Conservation (phyloP, 2,113 vertebrate genomes). For the Crotalus helleri region DNA sequence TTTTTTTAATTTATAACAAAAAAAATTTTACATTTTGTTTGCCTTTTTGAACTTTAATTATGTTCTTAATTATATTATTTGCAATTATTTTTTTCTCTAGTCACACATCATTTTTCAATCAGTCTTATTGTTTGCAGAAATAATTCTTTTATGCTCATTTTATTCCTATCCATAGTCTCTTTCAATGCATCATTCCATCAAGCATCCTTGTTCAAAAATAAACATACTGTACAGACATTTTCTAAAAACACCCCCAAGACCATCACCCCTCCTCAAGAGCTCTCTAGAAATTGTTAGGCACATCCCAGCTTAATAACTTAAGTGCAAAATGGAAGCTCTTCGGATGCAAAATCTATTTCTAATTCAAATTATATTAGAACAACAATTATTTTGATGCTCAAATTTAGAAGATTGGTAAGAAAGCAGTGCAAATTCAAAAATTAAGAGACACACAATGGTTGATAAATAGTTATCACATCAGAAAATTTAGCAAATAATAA, state of each 20-base stretch:
- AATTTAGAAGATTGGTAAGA: not conserved
- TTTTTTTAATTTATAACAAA: not conserved
- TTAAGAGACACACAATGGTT: not conserved
- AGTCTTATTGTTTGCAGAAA: not conserved
- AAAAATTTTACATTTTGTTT: not conserved
- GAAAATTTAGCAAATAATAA: not conserved
- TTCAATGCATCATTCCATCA: not conserved
- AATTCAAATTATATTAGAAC: not conserved
- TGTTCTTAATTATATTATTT: not conserved
- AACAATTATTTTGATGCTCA: not conserved
- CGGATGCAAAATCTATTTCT: not conserved
- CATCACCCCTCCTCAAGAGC: not conserved
- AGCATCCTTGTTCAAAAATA: not conserved
- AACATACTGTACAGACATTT: not conserved
- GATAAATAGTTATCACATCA: not conserved
- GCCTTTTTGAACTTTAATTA: not conserved
- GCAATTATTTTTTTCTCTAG: not conserved
- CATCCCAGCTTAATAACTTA: not conserved
- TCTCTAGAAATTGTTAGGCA: not conserved
- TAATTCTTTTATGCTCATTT: not conserved
- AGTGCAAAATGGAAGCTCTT: not conserved
- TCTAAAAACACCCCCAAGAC: not conserved
- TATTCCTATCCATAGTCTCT: not conserved
- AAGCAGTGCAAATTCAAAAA: not conserved
- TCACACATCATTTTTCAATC: not conserved